Base-by-base conservation (phyloP, 2,113 vertebrate genomes). In the Motacilla tschutschensis region DNA sequence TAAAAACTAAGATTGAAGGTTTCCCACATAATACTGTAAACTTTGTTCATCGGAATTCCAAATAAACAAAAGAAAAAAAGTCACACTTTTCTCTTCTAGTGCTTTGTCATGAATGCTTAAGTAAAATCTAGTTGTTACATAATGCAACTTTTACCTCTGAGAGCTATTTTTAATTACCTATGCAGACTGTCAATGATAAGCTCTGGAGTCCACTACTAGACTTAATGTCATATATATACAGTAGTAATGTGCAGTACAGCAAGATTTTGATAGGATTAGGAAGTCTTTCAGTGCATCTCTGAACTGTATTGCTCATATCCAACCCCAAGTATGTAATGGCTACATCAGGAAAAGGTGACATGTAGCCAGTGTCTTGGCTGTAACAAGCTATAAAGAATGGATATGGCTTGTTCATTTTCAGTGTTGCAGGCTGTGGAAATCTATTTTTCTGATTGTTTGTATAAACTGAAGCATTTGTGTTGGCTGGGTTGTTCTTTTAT, bases 381-480 rank as follows among this genome's bases (percentile, higher is more conserved):
- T 47, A 90, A 70, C 14, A 62, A 83, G 44, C 26, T 50, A 38
- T 57, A 57, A 91, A 54, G 38, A 81, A 69, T 72, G 38, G n/a
- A 46, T 53, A 50, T 28, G 33, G 5, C 33, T 79, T 70, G 66
- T 12, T 67, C 53, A 67, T 85, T 89, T 89, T 89, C 71, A 59
- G 3, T 85, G 60, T 87, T 47, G 36, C 10, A 71, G 59, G 16
- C 63, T 74, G 46, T 40, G 28, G 54, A 77, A 83, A 91, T 84
- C 31, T 80, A 10, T 38, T 87, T 88, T 94, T 85, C 79, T 74
- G 46, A 80, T 60, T 90, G 48, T 70, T 79, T 82, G 43, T n/a
- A 86, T 57, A 89, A 85, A 91, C 12, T 11, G 44, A 74, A 26
- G 14, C 40, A 53, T 46, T 89, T 63, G 19, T 92, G 44, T 89